These are phyloP conservation scores for Ephialtes manifestator DNA, from an alignment of 2,888 invertebrate genomes.

Conservation along the genomic window DNA sequence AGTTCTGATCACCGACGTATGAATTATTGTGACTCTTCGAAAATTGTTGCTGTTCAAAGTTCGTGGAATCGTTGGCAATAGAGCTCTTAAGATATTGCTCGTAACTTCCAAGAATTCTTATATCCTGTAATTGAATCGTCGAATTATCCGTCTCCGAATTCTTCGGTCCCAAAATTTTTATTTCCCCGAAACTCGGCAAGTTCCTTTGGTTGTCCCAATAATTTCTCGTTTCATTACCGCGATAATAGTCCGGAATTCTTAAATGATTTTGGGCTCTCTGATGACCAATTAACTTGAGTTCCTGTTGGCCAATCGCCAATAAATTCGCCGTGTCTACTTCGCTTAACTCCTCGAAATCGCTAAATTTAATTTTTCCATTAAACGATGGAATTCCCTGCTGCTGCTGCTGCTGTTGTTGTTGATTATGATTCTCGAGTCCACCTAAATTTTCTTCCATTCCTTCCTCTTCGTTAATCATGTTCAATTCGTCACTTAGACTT, in stretches of 20 bases:
- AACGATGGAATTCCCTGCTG: slow-evolving; percentile 28
- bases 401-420: slow-evolving; percentile 26
- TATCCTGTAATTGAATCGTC: slow-evolving; percentile 78
- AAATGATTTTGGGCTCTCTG: slow-evolving; percentile 35
- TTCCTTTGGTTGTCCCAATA: slow-evolving; percentile 61
- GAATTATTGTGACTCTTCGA: slow-evolving; percentile 42
- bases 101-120: slow-evolving; percentile 79
- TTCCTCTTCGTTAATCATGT: slow-evolving; percentile 70
- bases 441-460: slow-evolving; percentile 4
- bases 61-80: slow-evolving; percentile 58
- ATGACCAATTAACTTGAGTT: slow-evolving; percentile 66
- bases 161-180: slow-evolving; percentile 78
- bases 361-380: slow-evolving; percentile 73
- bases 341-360: slow-evolving; percentile 75
- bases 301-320: slow-evolving; percentile 67
- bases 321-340: slow-evolving; percentile 65
- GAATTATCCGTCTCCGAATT: slow-evolving; percentile 69
- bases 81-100: slow-evolving; percentile 78
- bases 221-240: slow-evolving; percentile 57
- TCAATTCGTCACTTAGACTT: slow-evolving; percentile 76
- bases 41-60: slow-evolving; percentile 46
- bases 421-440: slow-evolving; percentile 15
- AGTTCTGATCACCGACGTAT: slow-evolving; percentile 65
- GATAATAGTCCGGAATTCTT: slow-evolving; percentile 50
- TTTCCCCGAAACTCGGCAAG: slow-evolving; percentile 70